Base-by-base conservation (phyloP, 2,888 invertebrate species). In the Polydrusus tereticollis region DNA sequence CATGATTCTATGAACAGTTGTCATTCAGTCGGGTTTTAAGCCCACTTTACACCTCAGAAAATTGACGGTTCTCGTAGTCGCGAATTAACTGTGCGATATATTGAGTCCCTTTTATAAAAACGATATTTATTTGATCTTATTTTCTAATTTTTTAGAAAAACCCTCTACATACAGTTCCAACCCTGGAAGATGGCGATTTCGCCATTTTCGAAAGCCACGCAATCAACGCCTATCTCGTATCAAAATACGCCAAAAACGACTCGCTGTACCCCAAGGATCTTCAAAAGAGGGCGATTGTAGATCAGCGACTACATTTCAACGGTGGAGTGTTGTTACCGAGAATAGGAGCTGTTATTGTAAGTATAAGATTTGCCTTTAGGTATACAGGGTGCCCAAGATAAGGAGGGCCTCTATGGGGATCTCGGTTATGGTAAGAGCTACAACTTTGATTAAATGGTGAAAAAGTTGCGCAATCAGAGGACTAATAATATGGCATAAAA, bases 251-350 rank as follows among this genome's bases (percentile, higher is more conserved):
- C 16, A 75, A 78, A 36, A 76, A 79, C 29, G 80, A 89, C 77
- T 77, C 83, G 5, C 82, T 90, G 1, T 91, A 90, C 79, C 88
- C 90, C 0, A 87, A 87, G 76, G 88, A 90, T 76, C 78, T 87
- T 0, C 81, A 86, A 63, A 83, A 81, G 63, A 83, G 90, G 41
- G 89, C 89, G 0, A 78, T 85, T n/a, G 82, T 91, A 26, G 87
- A 90, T 79, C 88, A 89, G 76, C 83, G 87, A 58, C 78, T 90
- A 63, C 86, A 88, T 80, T 89, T 88, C 77, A 87, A 90, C 71
- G 84, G 85, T 63, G 87, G 87, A 3, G 84, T 86, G 10, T 82
- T 89, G 1, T 89, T 88, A 74, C 83, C 86, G 57, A 81, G 85
- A 16, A 78, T 87, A 43, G 74, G 72, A 8, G 76, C 76, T n/a